Evolutionary conservation across 2,113 vertebrate species (phyloP), one percentile per base, ranked within the genome.

Genomic region (Litocranius walleri): DNA sequence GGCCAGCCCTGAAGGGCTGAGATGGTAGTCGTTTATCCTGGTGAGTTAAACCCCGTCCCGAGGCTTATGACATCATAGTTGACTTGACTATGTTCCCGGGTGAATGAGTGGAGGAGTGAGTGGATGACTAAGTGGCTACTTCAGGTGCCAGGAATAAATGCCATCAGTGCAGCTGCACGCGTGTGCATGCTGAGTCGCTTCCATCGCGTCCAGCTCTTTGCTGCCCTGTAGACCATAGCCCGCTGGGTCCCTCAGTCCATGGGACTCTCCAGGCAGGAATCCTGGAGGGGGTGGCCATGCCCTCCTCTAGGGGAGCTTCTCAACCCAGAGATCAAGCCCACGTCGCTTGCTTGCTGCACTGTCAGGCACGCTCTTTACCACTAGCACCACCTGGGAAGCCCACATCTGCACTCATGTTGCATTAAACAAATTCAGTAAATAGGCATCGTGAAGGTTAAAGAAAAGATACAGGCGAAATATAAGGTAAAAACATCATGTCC

Each of bases 91-190:
- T 6, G 2, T 19, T 5, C 40, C 56, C 15, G 27, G n/a, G 15
- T 43, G 61, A 30, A 25, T 29, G 43, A 36, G 7, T 1, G 27
- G 25, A 12, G 16, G 25, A n/a, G 12, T 21, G 17, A 71, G 45
- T 8, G n/a, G 30, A 17, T 29, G 36, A 43, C 15, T 9, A 14
- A 29, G 1, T 11, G 45, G 30, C 29, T 57, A 13, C 25, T n/a
- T 57, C 36, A 21, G 36, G 12, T 6, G 14, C 57, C 25, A 12
- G 11, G n/a, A 36, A 88, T 33, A n/a, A 33, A 85, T 1, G 7
- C 21, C 74, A 29, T 13, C 25, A 33, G 23, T 6, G 6, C 0
- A 23, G 67, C 67, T 3, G n/a, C n/a, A 2, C 2, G n/a, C 7
- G 71, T 14, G 71, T 43, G 71, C 21, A 2, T 3, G 71, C 67